A percentile compares a stretch with the other conserved stretches of the same genome.
Evolutionary conservation across 2,888 invertebrate species (phyloP).

Genomic region (Endomychus coccineus): DNA sequence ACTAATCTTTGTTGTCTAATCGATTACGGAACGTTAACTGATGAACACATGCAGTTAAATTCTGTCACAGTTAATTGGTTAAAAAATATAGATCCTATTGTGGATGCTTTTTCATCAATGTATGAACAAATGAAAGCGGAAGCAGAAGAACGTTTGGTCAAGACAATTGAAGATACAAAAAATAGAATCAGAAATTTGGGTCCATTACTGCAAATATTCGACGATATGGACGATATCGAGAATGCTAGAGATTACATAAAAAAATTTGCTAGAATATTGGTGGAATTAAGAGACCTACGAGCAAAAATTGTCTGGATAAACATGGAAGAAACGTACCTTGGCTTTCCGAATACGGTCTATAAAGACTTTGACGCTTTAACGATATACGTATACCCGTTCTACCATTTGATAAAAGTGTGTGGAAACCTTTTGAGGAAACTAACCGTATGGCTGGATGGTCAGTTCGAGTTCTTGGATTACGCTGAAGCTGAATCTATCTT

Average conservation of each 20-base stretch:
- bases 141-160: conserved; percentile 73
- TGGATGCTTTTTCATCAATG: conserved; percentile 69
- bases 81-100: conserved; percentile 68
- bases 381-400: conserved; percentile 62
- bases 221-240: conserved; percentile 76
- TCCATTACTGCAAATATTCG: conserved; percentile 67
- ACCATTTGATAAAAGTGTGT: conserved; percentile 60
- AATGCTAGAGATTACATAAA: conserved; percentile 73
- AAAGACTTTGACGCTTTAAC: conserved; percentile 73
- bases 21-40: conserved; percentile 66
- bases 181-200: conserved; percentile 63
- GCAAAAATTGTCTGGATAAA: conserved; percentile 80
- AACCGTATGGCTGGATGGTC: conserved; percentile 87
- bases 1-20: conserved; percentile 62
- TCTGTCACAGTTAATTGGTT: conserved; percentile 78
- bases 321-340: conserved; percentile 78
- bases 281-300: conserved; percentile 66
- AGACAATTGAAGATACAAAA: conserved; percentile 62
- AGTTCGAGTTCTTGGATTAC: conserved; percentile 79
- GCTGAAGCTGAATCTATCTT: conserved; percentile 70
- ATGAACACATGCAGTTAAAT: conserved; percentile 72
- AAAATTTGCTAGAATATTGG: conserved; percentile 52
- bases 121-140: conserved; percentile 77
- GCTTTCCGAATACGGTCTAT: conserved; percentile 72
- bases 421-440: conserved; percentile 72